Conservation (phyloP, 2,113 vertebrate genomes). For the Heteronetta atricapilla region DNA sequence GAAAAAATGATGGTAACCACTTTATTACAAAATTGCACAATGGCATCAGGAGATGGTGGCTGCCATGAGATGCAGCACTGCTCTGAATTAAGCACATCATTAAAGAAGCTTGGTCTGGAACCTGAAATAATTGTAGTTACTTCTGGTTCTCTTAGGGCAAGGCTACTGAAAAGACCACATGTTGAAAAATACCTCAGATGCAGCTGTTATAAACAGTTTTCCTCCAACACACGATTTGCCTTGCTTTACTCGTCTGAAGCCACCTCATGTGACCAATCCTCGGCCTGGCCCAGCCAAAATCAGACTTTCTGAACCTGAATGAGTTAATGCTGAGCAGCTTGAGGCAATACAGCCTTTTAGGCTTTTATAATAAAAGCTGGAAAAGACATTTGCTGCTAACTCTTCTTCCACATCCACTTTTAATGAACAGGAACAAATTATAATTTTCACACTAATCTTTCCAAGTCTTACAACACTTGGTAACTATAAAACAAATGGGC, state of each 20-base stretch:
- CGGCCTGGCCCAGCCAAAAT: neutral
- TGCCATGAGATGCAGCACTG: neutral
- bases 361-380: neutral
- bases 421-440: constrained; percentile 13
- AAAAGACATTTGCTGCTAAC: neutral
- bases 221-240: neutral
- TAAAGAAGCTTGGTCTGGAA: neutral
- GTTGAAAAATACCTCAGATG: neutral
- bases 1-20: neutral
- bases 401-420: neutral
- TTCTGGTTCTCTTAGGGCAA: neutral
- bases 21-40: neutral
- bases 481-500: constrained; percentile 13
- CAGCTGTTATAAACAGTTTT: neutral
- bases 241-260: neutral
- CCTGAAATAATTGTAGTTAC: neutral
- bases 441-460: constrained; percentile 8
- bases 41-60: neutral
- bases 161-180: neutral
- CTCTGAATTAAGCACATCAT: accelerated
- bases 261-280: neutral
- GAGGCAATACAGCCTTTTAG: neutral
- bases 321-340: neutral
- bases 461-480: neutral
- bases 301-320: neutral